Conservation (phyloP, 2,888 invertebrate genomes). For the Vandiemenella viatica region DNA sequence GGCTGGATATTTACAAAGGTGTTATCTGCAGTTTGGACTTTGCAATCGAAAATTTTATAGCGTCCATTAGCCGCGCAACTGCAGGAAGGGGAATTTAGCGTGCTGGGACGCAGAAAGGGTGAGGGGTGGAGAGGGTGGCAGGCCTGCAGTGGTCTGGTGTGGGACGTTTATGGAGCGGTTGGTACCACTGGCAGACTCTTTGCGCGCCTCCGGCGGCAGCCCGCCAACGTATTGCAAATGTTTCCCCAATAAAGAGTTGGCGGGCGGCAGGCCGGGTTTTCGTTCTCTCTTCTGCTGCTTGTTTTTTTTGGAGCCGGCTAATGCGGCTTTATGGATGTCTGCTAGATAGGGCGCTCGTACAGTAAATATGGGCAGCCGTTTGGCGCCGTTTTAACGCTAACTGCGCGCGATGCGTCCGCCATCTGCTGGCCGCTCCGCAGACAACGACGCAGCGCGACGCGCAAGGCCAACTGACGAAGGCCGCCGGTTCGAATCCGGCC, state of each 20-base stretch:
- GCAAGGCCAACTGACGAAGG: too few relatives aligned
- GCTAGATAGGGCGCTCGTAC: not conserved
- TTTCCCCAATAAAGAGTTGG: not conserved
- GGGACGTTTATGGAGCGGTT: too few relatives aligned
- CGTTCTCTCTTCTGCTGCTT: too few relatives aligned
- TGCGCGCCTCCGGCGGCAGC: not conserved
- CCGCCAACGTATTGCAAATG: not conserved
- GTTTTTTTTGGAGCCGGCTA: not conserved
- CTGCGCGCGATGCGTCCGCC: too few relatives aligned
- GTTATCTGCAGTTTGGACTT: conserved; percentile 2
- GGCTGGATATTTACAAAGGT: conserved; percentile 2
- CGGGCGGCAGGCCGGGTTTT: too few relatives aligned
- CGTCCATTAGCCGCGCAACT: conserved; percentile 1
- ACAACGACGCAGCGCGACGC: too few relatives aligned
- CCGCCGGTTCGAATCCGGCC: not conserved
- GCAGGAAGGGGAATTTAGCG: conserved; percentile 11
- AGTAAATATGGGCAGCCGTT: too few relatives aligned
- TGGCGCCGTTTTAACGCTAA: too few relatives aligned
- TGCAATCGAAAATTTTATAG: conserved; percentile 4
- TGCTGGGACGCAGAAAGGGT: conserved; percentile 7
- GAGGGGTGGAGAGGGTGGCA: too few relatives aligned
- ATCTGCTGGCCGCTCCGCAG: too few relatives aligned
- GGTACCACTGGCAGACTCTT: too few relatives aligned
- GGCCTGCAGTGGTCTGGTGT: too few relatives aligned
- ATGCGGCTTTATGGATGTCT: not conserved